Evolutionary conservation across 2,797 vertebrate species (phyloP).

Genomic region (Lutjanus campechanus): DNA sequence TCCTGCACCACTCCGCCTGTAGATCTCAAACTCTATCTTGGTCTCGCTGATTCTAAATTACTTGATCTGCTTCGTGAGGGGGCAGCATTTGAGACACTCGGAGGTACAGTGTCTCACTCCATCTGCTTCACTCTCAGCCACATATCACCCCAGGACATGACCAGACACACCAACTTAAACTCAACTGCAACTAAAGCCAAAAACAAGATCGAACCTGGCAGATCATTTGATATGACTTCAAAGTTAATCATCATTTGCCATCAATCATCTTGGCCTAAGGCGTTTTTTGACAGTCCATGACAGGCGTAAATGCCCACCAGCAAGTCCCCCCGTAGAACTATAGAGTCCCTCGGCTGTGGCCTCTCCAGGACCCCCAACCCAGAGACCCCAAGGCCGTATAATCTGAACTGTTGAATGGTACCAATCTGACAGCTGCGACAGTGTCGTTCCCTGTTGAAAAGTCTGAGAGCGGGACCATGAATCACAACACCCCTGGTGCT

Average conservation of each 20-base stretch:
- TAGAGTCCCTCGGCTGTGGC: not conserved
- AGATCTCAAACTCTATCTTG: slow-evolving; percentile 3
- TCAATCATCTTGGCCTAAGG: not conserved
- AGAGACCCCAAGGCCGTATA: not conserved
- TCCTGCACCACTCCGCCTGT: not conserved
- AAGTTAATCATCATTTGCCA: not conserved
- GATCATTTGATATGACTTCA: slow-evolving; percentile 17
- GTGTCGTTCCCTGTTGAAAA: not conserved
- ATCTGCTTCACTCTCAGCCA: not conserved
- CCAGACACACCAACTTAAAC: not conserved
- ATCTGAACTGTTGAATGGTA: not conserved
- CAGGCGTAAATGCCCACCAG: not conserved
- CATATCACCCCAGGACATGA: not conserved
- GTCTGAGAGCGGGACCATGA: too few species aligned
- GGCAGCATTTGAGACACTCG: slow-evolving; percentile 1
- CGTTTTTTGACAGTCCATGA: not conserved
- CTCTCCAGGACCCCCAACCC: not conserved
- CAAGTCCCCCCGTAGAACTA: not conserved
- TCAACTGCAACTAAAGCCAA: slow-evolving; percentile 6
- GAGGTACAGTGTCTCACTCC: not conserved
- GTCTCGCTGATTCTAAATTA: slow-evolving; percentile 13
- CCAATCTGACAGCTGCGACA: not conserved
- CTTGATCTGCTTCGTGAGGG: not conserved
- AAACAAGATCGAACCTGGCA: slow-evolving; percentile 26
- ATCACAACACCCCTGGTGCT: too few species aligned